Evolutionary conservation across 2,113 vertebrate species (phyloP), one percentile per base, ranked within the genome.

Genomic region (Phasianus colchicus): DNA sequence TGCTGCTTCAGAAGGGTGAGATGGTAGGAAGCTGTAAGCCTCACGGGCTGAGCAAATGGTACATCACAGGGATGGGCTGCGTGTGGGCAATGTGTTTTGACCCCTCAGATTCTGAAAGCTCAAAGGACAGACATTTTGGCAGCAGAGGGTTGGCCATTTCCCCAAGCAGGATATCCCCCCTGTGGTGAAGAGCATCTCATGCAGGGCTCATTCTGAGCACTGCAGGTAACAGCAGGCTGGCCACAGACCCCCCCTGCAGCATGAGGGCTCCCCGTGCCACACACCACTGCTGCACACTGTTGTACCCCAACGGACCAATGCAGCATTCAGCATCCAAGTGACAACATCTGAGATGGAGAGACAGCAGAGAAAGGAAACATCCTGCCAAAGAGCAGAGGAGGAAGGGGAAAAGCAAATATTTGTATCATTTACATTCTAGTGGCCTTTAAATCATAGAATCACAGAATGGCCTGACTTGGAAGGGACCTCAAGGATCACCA

Each of bases 301-400:
- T 29, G 52, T 16, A 15, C 24, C 25, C 52, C 52, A 48, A 48
- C 47, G 22, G 47, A 48, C 47, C 47, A 54, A 54, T 9, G 38
- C 36, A 50, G 29, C 27, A 83, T 72, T 86, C 18, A 73, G 73
- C 55, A 16, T 15, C 27, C 48, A 64, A 80, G 66, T 50, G 61
- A 32, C 60, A 80, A 80, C 24, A n/a, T 30, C 61, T 69, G 34
- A 50, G 64, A 43, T 11, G 27, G 67, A 20, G 77, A 47, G 61
- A 48, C 52, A 79, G 88, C n/a, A 30, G 29, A 47, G 93, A 75
- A 84, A 90, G 74, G 92, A 78, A 92, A 61, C 3, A 60, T 34
- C 64, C 30, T 81, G 55, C 16, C 43, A 73, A 21, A 3, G 20
- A 87, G 45, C 6, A 52, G 66, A 63, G 45, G 30, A 86, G 36